Evolutionary conservation across 1,140 invertebrate species (phyloP).

Genomic region (Bombus vancouverensis): DNA sequence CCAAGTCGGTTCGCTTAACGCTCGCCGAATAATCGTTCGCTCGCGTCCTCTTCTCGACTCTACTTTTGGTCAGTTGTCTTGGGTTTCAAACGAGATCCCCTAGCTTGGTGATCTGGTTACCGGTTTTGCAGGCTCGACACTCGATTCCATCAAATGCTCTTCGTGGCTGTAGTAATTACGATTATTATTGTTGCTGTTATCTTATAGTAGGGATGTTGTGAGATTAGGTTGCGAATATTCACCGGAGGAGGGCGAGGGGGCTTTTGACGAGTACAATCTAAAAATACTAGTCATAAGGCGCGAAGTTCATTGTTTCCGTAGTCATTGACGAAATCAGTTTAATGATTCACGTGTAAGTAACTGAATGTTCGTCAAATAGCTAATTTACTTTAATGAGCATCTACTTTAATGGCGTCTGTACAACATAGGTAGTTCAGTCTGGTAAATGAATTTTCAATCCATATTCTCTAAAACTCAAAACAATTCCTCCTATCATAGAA

Average conservation of each 20-base stretch:
- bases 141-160: neutral
- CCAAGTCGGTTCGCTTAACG: neutral
- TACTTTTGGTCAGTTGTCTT: neutral
- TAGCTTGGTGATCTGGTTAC: slow-evolving; percentile 6
- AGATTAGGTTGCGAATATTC: neutral
- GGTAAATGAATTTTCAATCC: neutral
- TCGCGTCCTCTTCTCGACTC: neutral
- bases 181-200: neutral
- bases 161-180: neutral
- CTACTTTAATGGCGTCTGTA: neutral
- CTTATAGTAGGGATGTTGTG: too few relatives aligned
- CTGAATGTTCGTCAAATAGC: neutral
- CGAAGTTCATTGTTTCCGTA: too few relatives aligned
- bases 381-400: neutral
- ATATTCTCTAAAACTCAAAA: neutral
- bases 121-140: neutral
- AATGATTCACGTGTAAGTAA: neutral
- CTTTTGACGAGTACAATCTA: too few relatives aligned
- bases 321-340: too few relatives aligned
- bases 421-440: neutral
- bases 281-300: too few relatives aligned
- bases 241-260: too few relatives aligned
- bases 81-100: neutral
- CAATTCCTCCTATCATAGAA: too few relatives aligned
- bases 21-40: neutral